Evolutionary conservation across 2,888 invertebrate species (phyloP), one percentile per base, ranked within the genome.

Genomic region (Calephelis perditalis): DNA sequence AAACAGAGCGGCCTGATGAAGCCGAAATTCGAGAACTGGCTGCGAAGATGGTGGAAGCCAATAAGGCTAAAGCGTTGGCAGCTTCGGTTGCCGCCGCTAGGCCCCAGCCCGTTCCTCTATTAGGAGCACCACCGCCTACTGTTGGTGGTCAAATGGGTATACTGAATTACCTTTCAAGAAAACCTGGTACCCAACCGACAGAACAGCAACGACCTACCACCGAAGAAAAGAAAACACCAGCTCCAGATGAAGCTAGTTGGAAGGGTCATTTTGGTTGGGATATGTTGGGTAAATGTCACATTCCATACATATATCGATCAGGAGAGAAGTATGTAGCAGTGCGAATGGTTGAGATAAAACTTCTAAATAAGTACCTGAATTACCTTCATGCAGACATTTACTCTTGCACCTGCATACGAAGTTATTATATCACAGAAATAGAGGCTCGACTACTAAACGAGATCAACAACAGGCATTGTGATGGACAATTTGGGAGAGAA

Each of bases 381-480:
- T 96, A 95, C 78, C 92, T 98, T 59, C 97, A 98, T 79, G 95
- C 96, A 68, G 97, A 97, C 77, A 96, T 97, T 68, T 97, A 96
- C 82, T 96, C 96, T 68, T 97, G 97, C 82, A 97, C 97, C 11
- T 96, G 96, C 79, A 96, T 98, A 70, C 93, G 96, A 69, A 97
- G 97, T 88, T 97, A 97, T 82, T 98, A 97, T 80, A 96, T 98
- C 69, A 97, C 97, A 0, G 96, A 97, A 68, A 94, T 95, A 0
- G 98, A 99, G 86, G 96, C 97, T 59, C 94, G 96, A 68, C 91
- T 98, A 26, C 92, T 98, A 56, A 97, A 97, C 74, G 98, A 98
- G 84, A 97, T 98, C 70, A 99, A 98, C 84, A 92, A 94, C 67
- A 95, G 95, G 79, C 98, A 98, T 78, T 97, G 98, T 87, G 98